Evolutionary conservation across 1,140 invertebrate genomes (phyloP).

Genomic region (Tachypleus tridentatus): DNA sequence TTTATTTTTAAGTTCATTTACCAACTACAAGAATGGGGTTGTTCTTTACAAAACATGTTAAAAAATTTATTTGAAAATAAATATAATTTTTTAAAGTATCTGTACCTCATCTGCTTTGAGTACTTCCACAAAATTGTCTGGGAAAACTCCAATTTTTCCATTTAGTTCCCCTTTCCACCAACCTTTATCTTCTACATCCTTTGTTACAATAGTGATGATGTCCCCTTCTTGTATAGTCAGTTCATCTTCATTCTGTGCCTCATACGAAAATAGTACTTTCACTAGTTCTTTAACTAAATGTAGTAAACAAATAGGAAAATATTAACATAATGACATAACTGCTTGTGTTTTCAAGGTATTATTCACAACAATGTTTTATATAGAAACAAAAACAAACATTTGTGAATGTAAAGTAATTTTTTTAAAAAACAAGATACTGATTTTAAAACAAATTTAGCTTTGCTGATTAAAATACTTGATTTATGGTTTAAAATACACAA

Average conservation of each 20-base stretch:
- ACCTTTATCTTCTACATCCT: slow-evolving; percentile 80
- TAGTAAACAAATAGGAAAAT: too few relatives aligned
- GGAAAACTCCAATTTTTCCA: slow-evolving; percentile 83
- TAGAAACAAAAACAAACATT: not conserved
- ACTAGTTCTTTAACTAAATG: slow-evolving; percentile 53
- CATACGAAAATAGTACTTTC: slow-evolving; percentile 76
- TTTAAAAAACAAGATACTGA: not conserved
- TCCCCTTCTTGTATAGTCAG: slow-evolving; percentile 78
- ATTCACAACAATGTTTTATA: too few relatives aligned
- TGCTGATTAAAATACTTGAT: too few relatives aligned
- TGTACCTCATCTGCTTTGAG: slow-evolving; percentile 30
- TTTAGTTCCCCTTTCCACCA: slow-evolving; percentile 94
- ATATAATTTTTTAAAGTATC: too few relatives aligned
- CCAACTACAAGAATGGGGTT: too few relatives aligned
- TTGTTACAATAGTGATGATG: slow-evolving; percentile 70
- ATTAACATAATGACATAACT: too few relatives aligned
- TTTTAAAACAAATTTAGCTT: too few relatives aligned
- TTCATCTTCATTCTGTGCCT: slow-evolving; percentile 87
- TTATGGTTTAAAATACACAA: too few relatives aligned
- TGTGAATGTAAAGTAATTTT: slow-evolving; percentile 11
- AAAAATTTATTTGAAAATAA: too few relatives aligned
- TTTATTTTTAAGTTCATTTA: too few relatives aligned
- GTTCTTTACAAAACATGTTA: too few relatives aligned
- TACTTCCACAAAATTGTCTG: slow-evolving; percentile 88
- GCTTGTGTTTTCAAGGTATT: too few relatives aligned